phyloP scores from a whole-genome alignment of 2,888 invertebrate genomes.

The Aphrophora alni region DNA sequence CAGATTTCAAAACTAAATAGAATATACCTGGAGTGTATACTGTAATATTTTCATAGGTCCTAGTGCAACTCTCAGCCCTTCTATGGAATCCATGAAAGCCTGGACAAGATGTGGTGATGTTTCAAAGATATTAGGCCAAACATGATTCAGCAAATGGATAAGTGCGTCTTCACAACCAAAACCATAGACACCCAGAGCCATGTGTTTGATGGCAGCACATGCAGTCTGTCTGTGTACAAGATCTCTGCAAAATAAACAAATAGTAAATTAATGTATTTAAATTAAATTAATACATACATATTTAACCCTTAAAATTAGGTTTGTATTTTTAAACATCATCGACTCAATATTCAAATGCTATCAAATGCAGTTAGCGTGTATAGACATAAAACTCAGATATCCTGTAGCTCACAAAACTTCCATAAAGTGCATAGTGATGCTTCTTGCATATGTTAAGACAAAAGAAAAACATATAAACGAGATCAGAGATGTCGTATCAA shows the following conservation, averaged over 20 bases:
- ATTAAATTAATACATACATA: too few relatives aligned
- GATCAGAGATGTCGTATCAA: too few relatives aligned
- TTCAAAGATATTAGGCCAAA: constrained; percentile 99
- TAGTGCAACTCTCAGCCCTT: constrained; percentile 94
- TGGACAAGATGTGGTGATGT: constrained; percentile 99
- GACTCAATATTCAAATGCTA: neutral
- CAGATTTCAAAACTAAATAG: neutral
- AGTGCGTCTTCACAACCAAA: constrained; percentile 99
- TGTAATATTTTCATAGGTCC: constrained; percentile 97
- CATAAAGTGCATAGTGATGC: too few relatives aligned
- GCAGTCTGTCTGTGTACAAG: constrained; percentile 98
- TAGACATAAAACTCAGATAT: too few relatives aligned
- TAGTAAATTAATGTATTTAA: neutral
- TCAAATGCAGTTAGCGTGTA: neutral
- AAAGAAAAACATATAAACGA: too few relatives aligned
- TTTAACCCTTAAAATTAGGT: too few relatives aligned
- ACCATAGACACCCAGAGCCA: constrained; percentile 97
- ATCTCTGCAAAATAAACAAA: constrained; percentile 67
- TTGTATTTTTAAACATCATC: neutral
- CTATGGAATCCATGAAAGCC: constrained; percentile 99
- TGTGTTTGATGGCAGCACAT: constrained; percentile 98
- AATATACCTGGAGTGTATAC: constrained; percentile 86
- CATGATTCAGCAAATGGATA: constrained; percentile 95
- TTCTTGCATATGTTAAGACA: too few relatives aligned
- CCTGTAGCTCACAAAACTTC: too few relatives aligned